These are phyloP conservation scores for Eleginops maclovinus DNA, from an alignment of 2,113 vertebrate species.

Conservation along the genomic window DNA sequence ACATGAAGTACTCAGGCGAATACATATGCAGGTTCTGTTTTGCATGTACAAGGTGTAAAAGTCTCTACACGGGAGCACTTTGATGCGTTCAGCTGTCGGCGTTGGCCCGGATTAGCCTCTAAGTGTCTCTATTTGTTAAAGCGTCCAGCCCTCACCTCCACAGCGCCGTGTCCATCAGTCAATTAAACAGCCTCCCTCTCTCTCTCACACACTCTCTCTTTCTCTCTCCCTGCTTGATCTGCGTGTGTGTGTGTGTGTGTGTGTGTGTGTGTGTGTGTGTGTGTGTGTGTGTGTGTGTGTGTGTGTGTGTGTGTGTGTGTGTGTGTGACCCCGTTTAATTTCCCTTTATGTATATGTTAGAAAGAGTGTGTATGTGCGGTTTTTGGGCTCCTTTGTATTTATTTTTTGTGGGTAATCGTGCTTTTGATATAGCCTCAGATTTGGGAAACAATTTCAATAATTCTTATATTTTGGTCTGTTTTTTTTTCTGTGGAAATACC, in stretches of 20 bases:
- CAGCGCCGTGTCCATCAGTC: constrained; percentile 85
- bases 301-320: no score
- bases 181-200: constrained; percentile 81
- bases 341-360: constrained; percentile 40
- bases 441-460: constrained; percentile 7
- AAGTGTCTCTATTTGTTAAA: constrained; percentile 85
- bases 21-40: constrained; percentile 9
- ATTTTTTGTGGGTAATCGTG: not conserved
- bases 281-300: no score
- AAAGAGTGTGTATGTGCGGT: constrained; percentile 22
- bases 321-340: constrained; percentile 56
- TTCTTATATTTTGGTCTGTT: not conserved
- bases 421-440: not conserved
- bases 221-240: not conserved
- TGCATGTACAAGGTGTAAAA: constrained; percentile 37
- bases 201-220: constrained; percentile 13
- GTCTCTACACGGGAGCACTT: constrained; percentile 44
- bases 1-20: no score
- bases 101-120: constrained; percentile 81
- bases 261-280: no score
- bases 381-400: constrained; percentile 12
- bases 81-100: constrained; percentile 67
- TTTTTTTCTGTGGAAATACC: not conserved
- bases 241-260: constrained; percentile 6
- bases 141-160: constrained; percentile 81